Evolutionary conservation across 2,888 invertebrate species (phyloP), one percentile per base, ranked within the genome.

Genomic region (Camptogramma bilineatum): DNA sequence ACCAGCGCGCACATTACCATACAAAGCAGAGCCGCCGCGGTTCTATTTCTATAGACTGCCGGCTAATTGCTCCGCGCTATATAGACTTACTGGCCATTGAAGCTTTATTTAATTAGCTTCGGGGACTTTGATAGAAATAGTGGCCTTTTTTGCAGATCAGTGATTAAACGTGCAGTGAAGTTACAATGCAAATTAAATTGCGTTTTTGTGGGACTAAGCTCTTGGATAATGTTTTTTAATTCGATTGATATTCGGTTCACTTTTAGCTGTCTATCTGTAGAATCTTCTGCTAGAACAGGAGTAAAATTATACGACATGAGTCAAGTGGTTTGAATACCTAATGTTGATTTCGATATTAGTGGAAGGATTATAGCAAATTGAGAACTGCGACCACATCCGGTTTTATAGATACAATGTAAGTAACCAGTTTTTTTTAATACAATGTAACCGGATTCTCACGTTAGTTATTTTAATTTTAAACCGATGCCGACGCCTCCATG

Each of bases 31-130:
- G 56, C 62, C 55, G 65, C 17, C 56, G 46, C 55, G n/a, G 39
- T 19, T n/a, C 42, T 44, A 21, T 34, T 17, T 8, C 13, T 39
- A 51, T 21, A 42, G 46, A 47, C 51, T 52, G 3, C 24, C 42
- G 57, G 61, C 65, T 65, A 65, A 65, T 65, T 65, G 65, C 65
- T 39, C 47, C 46, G 61, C 65, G 61, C 65, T 58, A 62, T 66
- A 66, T 58, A 62, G 66, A 62, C 66, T 66, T 54, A 62, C 58
- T 48, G 62, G 51, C 66, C 62, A 62, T 66, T 62, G 24, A 58
- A 42, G 44, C 58, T 59, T 50, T 62, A 66, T 58, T 66, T 66
- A 66, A 66, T 66, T 66, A 66, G 66, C 58, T 31, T 51, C 54
- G 52, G 62, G 13, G 56, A 61, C 58, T 55, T 62, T 66, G 57